Conservation (phyloP, 2,888 invertebrate genomes). For the Poecilobothrus nobilitatus region DNA sequence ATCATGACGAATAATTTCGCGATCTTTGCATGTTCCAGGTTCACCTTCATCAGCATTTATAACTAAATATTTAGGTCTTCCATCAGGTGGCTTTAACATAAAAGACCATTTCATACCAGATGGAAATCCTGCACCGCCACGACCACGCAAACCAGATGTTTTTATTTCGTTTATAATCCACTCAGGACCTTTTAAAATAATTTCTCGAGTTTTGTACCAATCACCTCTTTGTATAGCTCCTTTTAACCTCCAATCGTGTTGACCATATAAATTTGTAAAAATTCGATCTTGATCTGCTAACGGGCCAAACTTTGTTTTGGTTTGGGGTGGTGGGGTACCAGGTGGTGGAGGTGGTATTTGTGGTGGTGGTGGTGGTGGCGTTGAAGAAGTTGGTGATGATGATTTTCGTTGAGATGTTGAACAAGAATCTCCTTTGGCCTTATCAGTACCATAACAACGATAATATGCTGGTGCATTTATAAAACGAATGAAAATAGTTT, state of each 20-base stretch:
- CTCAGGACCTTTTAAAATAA: constrained; percentile 79
- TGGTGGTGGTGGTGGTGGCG: no score
- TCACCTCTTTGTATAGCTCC: constrained; percentile 85
- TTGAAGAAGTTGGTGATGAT: no score
- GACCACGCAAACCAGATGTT: constrained; percentile 84
- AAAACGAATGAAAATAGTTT: no score
- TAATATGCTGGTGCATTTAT: no score
- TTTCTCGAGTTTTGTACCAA: constrained; percentile 98
- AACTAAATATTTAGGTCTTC: constrained; percentile 91
- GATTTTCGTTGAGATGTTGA: no score
- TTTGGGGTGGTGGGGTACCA: constrained; percentile 49
- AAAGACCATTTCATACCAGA: constrained; percentile 99
- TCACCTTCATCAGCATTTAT: constrained; percentile 99
- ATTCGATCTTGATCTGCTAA: constrained; percentile 86
- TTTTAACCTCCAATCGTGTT: constrained; percentile 91
- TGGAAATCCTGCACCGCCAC: constrained; percentile 97
- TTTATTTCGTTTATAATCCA: constrained; percentile 97
- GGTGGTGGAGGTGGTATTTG: constrained; percentile 39
- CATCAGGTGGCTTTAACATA: constrained; percentile 85
- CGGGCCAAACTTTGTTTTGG: constrained; percentile 63
- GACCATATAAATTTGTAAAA: constrained; percentile 94
- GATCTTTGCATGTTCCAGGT: constrained; percentile 97
- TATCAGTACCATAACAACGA: no score
- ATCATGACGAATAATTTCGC: constrained; percentile 96
- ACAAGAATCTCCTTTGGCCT: no score